These are phyloP conservation scores for Montipora sp. DNA, from an alignment of 64 coral and sea anemone genomes.

Conservation along the genomic window DNA sequence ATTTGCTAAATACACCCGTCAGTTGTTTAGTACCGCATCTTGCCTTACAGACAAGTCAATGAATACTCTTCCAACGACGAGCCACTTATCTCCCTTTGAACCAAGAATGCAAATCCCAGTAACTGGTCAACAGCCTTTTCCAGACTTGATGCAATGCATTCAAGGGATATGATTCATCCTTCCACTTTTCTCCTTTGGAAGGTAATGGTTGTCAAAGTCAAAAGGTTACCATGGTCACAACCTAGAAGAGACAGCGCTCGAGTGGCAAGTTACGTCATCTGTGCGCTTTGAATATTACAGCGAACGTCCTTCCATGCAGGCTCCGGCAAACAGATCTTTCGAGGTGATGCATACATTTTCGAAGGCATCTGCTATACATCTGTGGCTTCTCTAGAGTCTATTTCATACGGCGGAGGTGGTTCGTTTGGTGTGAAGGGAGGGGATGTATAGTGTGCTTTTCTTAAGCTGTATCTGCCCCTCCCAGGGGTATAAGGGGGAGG, in stretches of 20 bases:
- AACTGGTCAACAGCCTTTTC: too few relatives aligned
- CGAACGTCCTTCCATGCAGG: not conserved
- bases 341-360: not conserved
- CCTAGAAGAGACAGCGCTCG: too few relatives aligned
- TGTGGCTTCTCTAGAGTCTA: slow-evolving; percentile 79
- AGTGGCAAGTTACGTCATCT: too few relatives aligned
- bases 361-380: slow-evolving; percentile 63
- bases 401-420: slow-evolving; percentile 89
- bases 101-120: too few relatives aligned
- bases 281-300: not conserved
- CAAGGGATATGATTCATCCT: not conserved
- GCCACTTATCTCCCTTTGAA: too few relatives aligned
- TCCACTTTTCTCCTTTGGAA: not conserved
- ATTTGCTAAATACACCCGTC: too few relatives aligned
- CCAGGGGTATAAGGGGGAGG: slow-evolving; percentile 92
- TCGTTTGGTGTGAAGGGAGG: slow-evolving; percentile 79
- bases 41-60: too few relatives aligned
- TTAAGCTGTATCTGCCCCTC: slow-evolving; percentile 26
- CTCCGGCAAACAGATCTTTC: not conserved
- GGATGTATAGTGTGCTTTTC: slow-evolving; percentile 27
- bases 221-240: too few relatives aligned
- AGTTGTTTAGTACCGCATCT: too few relatives aligned
- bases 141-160: not conserved
- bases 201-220: not conserved
- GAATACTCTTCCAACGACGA: too few relatives aligned